Conservation (phyloP, 2,113 vertebrate genomes). For the Elaphurus davidianus region DNA sequence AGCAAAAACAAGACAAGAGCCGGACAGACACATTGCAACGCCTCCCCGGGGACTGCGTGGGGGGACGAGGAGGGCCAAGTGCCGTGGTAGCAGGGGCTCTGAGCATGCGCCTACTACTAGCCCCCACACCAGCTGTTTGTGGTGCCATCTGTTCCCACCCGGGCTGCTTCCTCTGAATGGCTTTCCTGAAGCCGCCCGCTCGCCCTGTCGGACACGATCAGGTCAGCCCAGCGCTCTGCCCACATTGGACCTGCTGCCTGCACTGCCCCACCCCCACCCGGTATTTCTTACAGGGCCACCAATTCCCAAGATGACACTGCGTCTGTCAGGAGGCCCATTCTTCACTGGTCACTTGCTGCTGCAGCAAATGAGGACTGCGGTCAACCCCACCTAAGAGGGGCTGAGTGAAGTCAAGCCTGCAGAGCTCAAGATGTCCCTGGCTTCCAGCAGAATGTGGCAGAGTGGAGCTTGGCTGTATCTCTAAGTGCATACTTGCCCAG, state of each 20-base stretch:
- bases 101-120: constrained; percentile 23
- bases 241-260: constrained; percentile 73
- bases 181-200: constrained; percentile 79
- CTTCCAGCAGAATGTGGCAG: not conserved
- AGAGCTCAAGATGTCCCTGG: not conserved
- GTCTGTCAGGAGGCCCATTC: constrained; percentile 68
- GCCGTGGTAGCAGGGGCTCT: not conserved
- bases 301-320: constrained; percentile 59
- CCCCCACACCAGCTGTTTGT: constrained; percentile 79
- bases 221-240: constrained; percentile 80
- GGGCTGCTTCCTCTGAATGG: constrained; percentile 80
- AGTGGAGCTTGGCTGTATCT: not conserved
- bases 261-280: constrained; percentile 25
- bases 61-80: not conserved
- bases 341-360: constrained; percentile 26
- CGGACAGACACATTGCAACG: not conserved
- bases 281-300: constrained; percentile 72
- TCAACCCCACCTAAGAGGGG: not conserved
- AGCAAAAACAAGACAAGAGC: not conserved
- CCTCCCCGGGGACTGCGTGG: not conserved
- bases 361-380: not conserved
- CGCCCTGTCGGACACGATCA: constrained; percentile 81
- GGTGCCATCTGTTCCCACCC: constrained; percentile 83
- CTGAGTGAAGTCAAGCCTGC: not conserved
- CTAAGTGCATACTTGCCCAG: not conserved